Percentiles rank a stretch among this genome's conserved stretches.
Evolutionary conservation across 2,797 vertebrate genomes (phyloP).

Genomic region (Spinus olivaceus): DNA sequence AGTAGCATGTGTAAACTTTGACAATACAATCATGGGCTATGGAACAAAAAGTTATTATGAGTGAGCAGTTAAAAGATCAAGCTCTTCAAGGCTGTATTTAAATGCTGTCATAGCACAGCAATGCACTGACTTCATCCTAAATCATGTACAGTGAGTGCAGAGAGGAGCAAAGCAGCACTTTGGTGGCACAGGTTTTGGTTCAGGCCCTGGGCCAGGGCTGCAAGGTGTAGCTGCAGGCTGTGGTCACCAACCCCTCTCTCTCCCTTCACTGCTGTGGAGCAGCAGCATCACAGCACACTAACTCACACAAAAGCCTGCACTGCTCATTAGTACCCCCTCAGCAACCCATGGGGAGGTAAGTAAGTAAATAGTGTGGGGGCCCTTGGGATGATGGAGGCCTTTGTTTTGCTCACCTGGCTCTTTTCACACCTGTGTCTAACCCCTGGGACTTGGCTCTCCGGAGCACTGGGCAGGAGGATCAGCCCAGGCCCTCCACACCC

Average conservation of each 20-base stretch:
- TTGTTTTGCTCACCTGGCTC: not conserved
- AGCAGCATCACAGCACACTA: not conserved
- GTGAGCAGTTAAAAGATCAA: not conserved
- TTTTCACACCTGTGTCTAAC: not conserved
- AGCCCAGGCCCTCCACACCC: rapidly evolving
- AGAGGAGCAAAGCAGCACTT: rapidly evolving
- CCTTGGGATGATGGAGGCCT: not conserved
- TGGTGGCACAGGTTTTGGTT: not conserved
- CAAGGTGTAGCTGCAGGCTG: not conserved
- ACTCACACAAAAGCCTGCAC: not conserved
- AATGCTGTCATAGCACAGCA: not conserved
- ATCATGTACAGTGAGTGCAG: not conserved
- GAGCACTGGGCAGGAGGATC: not conserved
- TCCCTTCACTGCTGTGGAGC: not conserved
- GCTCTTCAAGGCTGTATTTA: not conserved
- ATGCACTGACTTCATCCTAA: not conserved
- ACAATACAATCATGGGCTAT: not conserved
- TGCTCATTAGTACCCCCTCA: not conserved
- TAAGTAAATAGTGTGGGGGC: rapidly evolving
- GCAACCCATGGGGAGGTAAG: not conserved
- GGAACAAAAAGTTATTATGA: not conserved
- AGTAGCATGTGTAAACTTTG: not conserved
- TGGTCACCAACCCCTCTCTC: not conserved
- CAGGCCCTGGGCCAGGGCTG: not conserved
- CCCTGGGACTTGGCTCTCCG: not conserved